Percentiles rank a stretch among this genome's conserved stretches.
These are phyloP conservation scores for Enoplosus armatus DNA, from an alignment of 2,797 vertebrate genomes.

Conservation along the genomic window DNA sequence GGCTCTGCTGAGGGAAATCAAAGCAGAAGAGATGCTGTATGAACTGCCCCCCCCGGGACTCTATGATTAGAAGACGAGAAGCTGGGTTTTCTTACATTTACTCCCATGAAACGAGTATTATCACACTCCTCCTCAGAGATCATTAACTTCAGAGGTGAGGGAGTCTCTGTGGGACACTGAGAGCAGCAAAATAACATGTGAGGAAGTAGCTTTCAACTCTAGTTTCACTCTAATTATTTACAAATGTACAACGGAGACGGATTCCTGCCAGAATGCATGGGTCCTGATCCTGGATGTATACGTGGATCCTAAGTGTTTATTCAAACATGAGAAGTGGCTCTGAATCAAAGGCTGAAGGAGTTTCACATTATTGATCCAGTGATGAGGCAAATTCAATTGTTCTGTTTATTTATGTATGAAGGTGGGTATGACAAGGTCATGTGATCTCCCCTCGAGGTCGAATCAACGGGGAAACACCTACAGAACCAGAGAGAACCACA, in stretches of 20 bases:
- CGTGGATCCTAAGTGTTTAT: background rate
- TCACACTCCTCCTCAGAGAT: conserved; percentile 51
- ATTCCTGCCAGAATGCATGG: too few relatives aligned
- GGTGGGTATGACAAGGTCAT: background rate
- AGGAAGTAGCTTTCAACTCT: conserved; percentile 21
- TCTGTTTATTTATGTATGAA: background rate
- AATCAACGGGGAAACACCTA: too few relatives aligned
- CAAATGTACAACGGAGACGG: conserved; percentile 17
- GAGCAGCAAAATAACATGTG: conserved; percentile 17
- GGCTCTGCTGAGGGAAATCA: conserved; percentile 30
- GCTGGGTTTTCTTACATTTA: conserved; percentile 34
- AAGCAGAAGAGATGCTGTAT: conserved; percentile 34
- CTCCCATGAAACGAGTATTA: conserved; percentile 49
- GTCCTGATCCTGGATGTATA: background rate
- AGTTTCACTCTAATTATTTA: conserved; percentile 45
- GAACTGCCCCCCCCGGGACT: background rate
- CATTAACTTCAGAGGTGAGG: conserved; percentile 53
- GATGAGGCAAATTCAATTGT: background rate
- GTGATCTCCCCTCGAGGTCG: too few relatives aligned
- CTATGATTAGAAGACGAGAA: conserved; percentile 47
- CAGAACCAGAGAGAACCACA: too few relatives aligned
- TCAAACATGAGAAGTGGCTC: background rate
- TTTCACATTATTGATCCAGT: background rate
- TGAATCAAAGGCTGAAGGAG: background rate
- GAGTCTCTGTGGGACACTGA: conserved; percentile 22